Conservation (phyloP, 2,888 invertebrate species). For the Endomychus coccineus region DNA sequence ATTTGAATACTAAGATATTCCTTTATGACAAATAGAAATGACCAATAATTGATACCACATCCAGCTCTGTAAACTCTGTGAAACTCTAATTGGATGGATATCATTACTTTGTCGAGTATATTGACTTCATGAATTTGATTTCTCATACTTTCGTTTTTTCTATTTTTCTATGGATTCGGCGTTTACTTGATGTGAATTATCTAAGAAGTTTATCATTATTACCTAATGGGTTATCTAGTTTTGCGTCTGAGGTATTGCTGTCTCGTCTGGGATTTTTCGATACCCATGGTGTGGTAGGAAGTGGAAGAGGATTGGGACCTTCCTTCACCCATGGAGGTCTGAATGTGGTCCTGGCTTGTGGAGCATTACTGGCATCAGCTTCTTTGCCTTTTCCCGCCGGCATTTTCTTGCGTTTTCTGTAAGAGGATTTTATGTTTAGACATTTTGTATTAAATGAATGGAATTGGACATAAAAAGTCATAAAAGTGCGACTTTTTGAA, state of each 20-base stretch:
- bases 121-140: not conserved
- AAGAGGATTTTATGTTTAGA: too few species aligned
- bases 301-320: conserved; percentile 50
- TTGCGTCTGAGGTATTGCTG: conserved; percentile 23
- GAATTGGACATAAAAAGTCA: too few species aligned
- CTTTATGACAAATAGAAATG: too few species aligned
- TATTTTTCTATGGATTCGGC: conserved; percentile 14
- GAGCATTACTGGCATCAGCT: conserved; percentile 45
- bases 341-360: conserved; percentile 55
- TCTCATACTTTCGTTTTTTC: conserved; percentile 11
- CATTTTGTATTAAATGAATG: too few species aligned
- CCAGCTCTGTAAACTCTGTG: too few species aligned
- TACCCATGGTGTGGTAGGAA: conserved; percentile 56
- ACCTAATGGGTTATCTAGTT: conserved; percentile 30
- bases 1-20: too few species aligned
- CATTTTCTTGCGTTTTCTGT: too few species aligned
- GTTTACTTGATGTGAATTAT: conserved; percentile 1
- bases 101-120: too few species aligned
- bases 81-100: too few species aligned
- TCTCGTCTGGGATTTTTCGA: conserved; percentile 46
- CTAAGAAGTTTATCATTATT: conserved; percentile 12
- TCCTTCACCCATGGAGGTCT: conserved; percentile 72
- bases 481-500: too few species aligned
- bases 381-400: conserved; percentile 47
- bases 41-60: too few species aligned